Evolutionary conservation across 2,888 invertebrate genomes (phyloP), one percentile per base, ranked within the genome.

Genomic region (Clostera curtula): DNA sequence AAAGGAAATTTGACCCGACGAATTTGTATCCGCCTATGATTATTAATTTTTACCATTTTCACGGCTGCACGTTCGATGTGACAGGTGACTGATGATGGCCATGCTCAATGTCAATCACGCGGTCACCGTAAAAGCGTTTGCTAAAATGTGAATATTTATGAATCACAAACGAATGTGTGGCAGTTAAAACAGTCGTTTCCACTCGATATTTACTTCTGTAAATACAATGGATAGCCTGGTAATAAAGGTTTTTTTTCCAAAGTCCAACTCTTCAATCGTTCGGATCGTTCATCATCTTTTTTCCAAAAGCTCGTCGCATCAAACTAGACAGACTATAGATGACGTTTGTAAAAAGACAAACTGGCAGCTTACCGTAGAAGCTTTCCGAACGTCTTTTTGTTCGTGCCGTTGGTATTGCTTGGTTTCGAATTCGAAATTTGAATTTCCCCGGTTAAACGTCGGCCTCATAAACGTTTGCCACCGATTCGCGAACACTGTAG

Each of bases 111-210:
- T 73, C 77, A 76, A 74, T 76, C 75, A 73, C 60, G 58, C 49
- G 58, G 61, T 60, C 56, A 50, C 60, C 64, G 61, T 69, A 68
- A 76, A 75, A 72, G 74, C 76, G 60, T 70, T 63, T 56, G 49
- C 54, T 56, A 50, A 61, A 59, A 59, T 62, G 65, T 77, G 71
- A 79, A 82, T 82, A 79, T 82, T 77, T 77, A 79, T 80, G 70
- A 75, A 70, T 62, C 36, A 36, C 33, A 41, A 40, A 38, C 27
- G 31, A 41, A 45, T 43, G 43, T 42, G 40, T 21, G 40, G 31
- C 41, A 56, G 62, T 65, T 72, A 56, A 75, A 74, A 72, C 64
- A 66, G 60, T 61, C 36, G 51, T 56, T 45, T 43, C 42, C 40
- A 38, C 38, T 34, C 38, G 29, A 30, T 50, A 45, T 72, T 72